Base-by-base conservation (phyloP, 23 tunicate genomes). In the Styela clava region DNA sequence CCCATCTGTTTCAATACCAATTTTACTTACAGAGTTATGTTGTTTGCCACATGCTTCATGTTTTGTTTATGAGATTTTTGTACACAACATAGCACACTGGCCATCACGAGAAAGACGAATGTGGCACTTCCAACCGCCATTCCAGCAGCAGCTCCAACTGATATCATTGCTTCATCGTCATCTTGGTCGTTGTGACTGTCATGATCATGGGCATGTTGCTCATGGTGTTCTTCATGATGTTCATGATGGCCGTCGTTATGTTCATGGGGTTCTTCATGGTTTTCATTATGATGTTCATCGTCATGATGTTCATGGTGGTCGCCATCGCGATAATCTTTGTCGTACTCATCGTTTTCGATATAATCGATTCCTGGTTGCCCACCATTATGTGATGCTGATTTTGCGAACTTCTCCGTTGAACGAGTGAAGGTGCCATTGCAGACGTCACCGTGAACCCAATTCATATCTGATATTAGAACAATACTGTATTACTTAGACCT, bases 41-140 rank as follows among this genome's bases (percentile, higher is more conserved):
- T 51, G 30, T 76, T 76, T 25, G 81, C 81, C 21, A 76, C 65
- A 34, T 30, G 30, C 26, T 82, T 82, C 1, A 82, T 34, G 31
- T 62, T 63, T 69, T 44, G 33, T 36, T 84, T 84, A 67, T 88
- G 85, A 1, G 94, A 88, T 62, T 84, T 74, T 74, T 83, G 79
- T 44, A 88, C 80, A 44, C 83, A 84, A 31, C 69, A 35, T 1
- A 88, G 51, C 31, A 84, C 82, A 12, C 74, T 30, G 0, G 86
- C 63, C 94, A 88, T 88, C 62, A 84, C 63, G n/a, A 88, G 2
- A 32, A 88, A 63, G 27, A 82, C 81, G 12, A 51, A 74, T 29
- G 83, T 20, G 2, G 85, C 65, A 34, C 84, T 69, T n/a, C 76
- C 85, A 21, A 88, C 27, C 3, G 94, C 84, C 31, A 84, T 26